A percentile compares a stretch with the other conserved stretches of the same genome.
These are phyloP conservation scores for Todiramphus saurophagus DNA, from an alignment of 2,113 vertebrate genomes.

Conservation along the genomic window DNA sequence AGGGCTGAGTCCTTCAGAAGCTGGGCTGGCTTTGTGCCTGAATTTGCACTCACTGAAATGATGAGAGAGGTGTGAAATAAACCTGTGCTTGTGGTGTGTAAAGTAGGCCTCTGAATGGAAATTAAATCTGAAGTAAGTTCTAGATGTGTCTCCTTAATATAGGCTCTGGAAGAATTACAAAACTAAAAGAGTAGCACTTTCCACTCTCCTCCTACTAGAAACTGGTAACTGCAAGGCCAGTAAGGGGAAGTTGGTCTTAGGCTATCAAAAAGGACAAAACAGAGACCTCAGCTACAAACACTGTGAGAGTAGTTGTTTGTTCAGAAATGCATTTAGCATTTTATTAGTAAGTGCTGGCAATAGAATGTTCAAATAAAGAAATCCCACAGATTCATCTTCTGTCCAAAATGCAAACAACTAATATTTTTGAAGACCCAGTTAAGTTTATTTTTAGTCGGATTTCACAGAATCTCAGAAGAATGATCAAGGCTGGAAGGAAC, in stretches of 20 bases:
- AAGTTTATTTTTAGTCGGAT: background rate
- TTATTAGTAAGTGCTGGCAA: background rate
- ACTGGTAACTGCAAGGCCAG: background rate
- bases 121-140: background rate
- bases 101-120: background rate
- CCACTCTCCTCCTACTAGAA: too few species aligned
- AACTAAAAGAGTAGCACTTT: background rate
- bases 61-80: background rate
- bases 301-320: background rate
- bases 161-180: background rate
- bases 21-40: background rate
- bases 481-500: background rate
- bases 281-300: background rate
- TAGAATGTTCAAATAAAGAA: background rate
- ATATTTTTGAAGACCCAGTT: background rate
- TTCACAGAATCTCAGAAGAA: background rate
- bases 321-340: background rate
- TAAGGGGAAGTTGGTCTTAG: background rate
- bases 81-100: background rate
- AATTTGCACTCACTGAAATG: background rate
- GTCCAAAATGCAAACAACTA: background rate
- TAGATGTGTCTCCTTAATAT: background rate
- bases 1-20: background rate
- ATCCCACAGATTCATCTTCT: background rate
- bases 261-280: background rate